phyloP scores from a whole-genome alignment of 2,888 invertebrate species.

The Cactoblastis cactorum region DNA sequence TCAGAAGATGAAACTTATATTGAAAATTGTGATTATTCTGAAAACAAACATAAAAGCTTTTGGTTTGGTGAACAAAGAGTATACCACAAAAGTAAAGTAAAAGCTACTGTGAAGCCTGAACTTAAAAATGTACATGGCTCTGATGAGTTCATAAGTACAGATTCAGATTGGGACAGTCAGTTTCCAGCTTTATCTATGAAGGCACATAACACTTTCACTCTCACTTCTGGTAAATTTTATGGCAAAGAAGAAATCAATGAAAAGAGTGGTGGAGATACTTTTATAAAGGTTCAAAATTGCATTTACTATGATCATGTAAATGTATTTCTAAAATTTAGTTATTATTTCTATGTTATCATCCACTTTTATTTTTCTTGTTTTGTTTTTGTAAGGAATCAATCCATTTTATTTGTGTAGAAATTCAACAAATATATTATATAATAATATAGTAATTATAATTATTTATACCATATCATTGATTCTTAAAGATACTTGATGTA shows the following conservation, averaged over 20 bases:
- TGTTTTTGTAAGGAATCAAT: too few relatives aligned
- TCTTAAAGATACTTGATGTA: too few relatives aligned
- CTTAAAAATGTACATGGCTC: conserved; percentile 49
- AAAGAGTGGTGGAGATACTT: conserved; percentile 67
- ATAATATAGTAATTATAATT: too few relatives aligned
- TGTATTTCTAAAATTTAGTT: conserved; percentile 1
- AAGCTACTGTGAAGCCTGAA: conserved; percentile 35
- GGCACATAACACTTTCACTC: conserved; percentile 67
- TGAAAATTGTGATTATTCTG: conserved; percentile 43
- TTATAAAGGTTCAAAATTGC: conserved; percentile 48
- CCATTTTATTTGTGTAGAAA: too few relatives aligned
- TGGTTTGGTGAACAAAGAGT: conserved; percentile 66
- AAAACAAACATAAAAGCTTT: conserved; percentile 43
- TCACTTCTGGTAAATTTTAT: conserved; percentile 57
- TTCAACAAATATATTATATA: too few relatives aligned
- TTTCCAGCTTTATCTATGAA: conserved; percentile 67
- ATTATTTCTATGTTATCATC: not conserved
- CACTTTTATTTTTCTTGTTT: not conserved
- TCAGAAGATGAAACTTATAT: conserved; percentile 61
- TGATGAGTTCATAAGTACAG: conserved; percentile 61
- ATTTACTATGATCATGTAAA: conserved; percentile 20
- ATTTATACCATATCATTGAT: too few relatives aligned
- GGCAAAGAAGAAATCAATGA: conserved; percentile 56
- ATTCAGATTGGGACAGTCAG: conserved; percentile 69
- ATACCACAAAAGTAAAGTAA: conserved; percentile 62